Conservation (phyloP, 2,113 vertebrate species). For the Kryptolebias marmoratus region DNA sequence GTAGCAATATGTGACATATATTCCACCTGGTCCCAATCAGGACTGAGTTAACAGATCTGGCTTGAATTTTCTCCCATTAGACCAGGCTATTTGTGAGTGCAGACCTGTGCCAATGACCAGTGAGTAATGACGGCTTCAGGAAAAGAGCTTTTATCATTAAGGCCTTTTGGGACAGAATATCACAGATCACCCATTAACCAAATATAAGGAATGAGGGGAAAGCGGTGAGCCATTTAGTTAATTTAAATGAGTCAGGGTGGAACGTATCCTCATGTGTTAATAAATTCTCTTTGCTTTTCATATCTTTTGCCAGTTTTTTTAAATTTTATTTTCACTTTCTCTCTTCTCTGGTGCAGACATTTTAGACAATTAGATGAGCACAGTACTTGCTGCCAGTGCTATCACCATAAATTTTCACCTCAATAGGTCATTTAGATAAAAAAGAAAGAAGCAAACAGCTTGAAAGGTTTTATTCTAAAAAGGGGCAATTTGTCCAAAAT, state of each 20-base stretch:
- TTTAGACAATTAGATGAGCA: conserved; percentile 31
- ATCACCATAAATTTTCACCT: conserved; percentile 30
- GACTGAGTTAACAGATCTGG: conserved; percentile 22
- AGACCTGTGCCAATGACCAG: conserved; percentile 40
- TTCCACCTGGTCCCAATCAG: not conserved
- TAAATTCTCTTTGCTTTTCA: conserved; percentile 4
- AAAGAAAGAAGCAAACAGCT: conserved; percentile 16
- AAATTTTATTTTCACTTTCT: not conserved
- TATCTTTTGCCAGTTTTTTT: not conserved
- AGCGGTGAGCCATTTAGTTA: conserved; percentile 29
- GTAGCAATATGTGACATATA: not conserved
- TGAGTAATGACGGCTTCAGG: conserved; percentile 38
- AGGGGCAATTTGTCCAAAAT: not conserved
- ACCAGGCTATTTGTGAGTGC: conserved; percentile 32
- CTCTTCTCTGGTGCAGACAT: conserved; percentile 11
- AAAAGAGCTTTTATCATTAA: conserved; percentile 28
- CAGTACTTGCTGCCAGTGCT: conserved; percentile 3
- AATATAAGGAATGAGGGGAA: conserved; percentile 18
- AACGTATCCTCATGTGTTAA: not conserved
- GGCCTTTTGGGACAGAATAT: conserved; percentile 15
- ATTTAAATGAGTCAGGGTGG: conserved; percentile 25
- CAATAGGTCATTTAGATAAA: conserved; percentile 11
- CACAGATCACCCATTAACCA: conserved; percentile 30
- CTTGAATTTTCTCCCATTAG: conserved; percentile 13
- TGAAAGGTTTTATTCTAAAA: conserved; percentile 16